Evolutionary conservation across 2,113 vertebrate genomes (phyloP), one percentile per base, ranked within the genome.

Genomic region (Xerus inauris): DNA sequence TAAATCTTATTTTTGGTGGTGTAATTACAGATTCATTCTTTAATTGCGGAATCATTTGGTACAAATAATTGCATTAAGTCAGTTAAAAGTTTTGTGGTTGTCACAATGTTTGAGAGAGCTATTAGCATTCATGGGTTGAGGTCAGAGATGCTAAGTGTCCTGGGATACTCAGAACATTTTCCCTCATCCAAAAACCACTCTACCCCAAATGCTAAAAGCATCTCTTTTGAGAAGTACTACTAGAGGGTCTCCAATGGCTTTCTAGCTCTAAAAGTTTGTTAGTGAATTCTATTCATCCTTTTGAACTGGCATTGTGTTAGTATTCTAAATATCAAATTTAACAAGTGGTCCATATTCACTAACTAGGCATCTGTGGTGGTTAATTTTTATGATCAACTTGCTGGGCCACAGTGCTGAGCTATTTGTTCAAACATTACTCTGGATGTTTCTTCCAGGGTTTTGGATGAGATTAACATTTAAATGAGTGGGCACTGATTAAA

Each of bases 191-290:
- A 45, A 87, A 80, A 79, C 85, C 57, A 20, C 47, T 62, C 64
- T 87, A 14, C 59, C 65, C n/a, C 30, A 59, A 45, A 13, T 64
- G 64, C 51, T 91, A 86, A 64, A 40, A 91, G 17, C 42, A 49
- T 64, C 11, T 5, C 22, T 54, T 42, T n/a, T 81, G 22, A 91
- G 45, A 87, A 95, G 64, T 80, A 51, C 20, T 51, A 73, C 30
- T 65, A 40, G 11, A 72, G 72, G 35, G n/a, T 81, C 12, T 87
- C n/a, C 51, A 87, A n/a, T 54, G 17, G 54, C 54, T 57, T 57
- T 57, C 54, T 57, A 65, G 65, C 49, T 95, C 65, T 80, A 38
- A 80, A 87, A 87, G 35, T 76, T 92, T 92, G n/a, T 71, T 71
- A 51, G 71, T 93, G 22, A 49, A 79, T 77, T 88, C n/a, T 77